phyloP scores from a whole-genome alignment of 2,888 invertebrate genomes.

The Rhagonycha lutea region DNA sequence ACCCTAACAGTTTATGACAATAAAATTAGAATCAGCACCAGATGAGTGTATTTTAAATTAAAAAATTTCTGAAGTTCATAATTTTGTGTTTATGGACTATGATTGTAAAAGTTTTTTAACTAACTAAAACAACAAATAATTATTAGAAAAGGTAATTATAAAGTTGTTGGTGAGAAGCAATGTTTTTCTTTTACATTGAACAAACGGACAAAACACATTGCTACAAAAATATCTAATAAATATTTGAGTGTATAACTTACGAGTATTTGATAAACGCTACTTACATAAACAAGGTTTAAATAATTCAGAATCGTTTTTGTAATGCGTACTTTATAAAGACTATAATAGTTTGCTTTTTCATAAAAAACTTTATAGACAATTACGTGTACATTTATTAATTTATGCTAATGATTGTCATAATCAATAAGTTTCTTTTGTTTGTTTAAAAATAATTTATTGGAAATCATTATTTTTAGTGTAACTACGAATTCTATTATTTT shows the following conservation, averaged over 20 bases:
- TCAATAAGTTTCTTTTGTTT: background rate
- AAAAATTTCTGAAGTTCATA: too few relatives aligned
- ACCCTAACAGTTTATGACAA: too few relatives aligned
- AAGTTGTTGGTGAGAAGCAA: too few relatives aligned
- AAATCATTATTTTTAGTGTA: background rate
- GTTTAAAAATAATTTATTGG: background rate
- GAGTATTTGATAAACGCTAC: background rate
- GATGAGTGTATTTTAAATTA: too few relatives aligned
- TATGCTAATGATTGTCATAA: background rate
- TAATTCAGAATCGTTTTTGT: background rate
- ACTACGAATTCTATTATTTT: background rate
- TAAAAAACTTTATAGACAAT: background rate
- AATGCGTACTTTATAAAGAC: background rate
- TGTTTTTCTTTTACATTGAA: too few relatives aligned
- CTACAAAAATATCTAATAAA: background rate
- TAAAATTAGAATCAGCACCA: too few relatives aligned
- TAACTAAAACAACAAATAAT: too few relatives aligned
- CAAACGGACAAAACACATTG: too few relatives aligned
- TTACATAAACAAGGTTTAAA: background rate
- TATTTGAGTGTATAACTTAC: background rate
- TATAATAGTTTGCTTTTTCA: background rate
- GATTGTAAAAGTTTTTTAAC: too few relatives aligned
- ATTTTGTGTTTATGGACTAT: too few relatives aligned
- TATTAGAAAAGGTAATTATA: too few relatives aligned
- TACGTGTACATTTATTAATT: background rate